Evolutionary conservation across 2,797 vertebrate species (phyloP).

Genomic region (Numenius phaeopus): DNA sequence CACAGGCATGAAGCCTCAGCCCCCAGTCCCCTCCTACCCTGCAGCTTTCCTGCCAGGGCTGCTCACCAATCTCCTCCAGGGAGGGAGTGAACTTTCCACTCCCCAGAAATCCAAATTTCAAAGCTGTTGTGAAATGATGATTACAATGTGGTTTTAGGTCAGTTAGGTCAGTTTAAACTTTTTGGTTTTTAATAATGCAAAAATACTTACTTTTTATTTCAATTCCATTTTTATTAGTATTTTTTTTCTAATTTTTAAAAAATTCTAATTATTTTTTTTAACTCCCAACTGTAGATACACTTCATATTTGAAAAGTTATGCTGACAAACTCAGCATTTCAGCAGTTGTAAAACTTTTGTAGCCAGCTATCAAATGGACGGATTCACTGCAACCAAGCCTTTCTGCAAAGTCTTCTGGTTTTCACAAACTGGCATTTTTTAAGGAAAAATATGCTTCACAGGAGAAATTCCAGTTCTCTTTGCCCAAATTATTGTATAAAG

Average conservation of each 20-base stretch:
- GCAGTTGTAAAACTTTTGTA: neutral
- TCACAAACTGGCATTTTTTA: constrained; percentile 27
- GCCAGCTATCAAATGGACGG: neutral
- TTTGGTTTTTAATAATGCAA: neutral
- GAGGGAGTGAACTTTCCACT: neutral
- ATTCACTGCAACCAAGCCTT: neutral
- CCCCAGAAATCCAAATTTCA: neutral
- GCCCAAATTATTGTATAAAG: constrained; percentile 19
- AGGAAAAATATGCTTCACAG: constrained; percentile 20
- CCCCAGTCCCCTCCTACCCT: no score
- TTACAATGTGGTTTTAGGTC: neutral
- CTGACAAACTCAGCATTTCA: neutral
- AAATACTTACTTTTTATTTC: neutral
- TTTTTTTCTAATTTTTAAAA: neutral
- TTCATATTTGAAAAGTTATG: neutral
- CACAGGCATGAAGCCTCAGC: neutral
- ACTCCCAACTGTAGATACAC: neutral
- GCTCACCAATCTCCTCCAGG: neutral
- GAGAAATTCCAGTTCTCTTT: constrained; percentile 28
- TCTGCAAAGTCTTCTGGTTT: constrained; percentile 1
- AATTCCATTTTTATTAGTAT: neutral
- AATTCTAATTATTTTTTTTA: neutral
- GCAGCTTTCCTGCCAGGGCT: neutral
- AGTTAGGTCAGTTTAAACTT: neutral
- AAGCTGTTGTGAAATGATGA: neutral